Base-by-base conservation (phyloP, 2,888 invertebrate species). In the Dicranocentrus wangi region DNA sequence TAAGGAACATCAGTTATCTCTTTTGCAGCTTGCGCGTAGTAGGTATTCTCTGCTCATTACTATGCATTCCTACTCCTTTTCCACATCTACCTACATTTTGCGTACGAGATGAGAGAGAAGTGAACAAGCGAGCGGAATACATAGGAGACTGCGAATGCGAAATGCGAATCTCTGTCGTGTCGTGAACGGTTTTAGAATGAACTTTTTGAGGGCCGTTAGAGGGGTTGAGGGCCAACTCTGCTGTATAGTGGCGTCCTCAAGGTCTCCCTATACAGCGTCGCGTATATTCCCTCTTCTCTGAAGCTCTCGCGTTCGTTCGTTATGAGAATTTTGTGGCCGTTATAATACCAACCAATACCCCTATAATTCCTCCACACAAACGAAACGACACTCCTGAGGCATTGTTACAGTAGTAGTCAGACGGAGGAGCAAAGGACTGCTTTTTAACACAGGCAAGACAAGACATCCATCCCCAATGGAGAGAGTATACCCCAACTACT, bases 201-300 rank as follows among this genome's bases (percentile, higher is more conserved):
- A 81, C 81, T 76, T 42, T 70, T 60, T 76, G 76, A 81, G 70
- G 81, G 81, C 53, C 81, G 76, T 47, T 70, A 32, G 47, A 81
- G 66, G 71, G 76, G 81, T 81, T 81, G 81, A 81, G 75, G 81
- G 81, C 76, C 81, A 72, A 71, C 76, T 81, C 70, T 76, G 79
- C 68, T 68, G 71, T 75, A 76, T 25, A 66, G 75, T 81, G 76
- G 70, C 75, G 71, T 71, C 69, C 81, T 76, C 81, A 81, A 81
- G 81, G 81, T 71, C 76, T 68, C 66, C 53, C 65, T 60, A 66
- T 55, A 72, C 51, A 55, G 23, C 3, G 25, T 15, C 55, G 21
- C 21, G 1, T 19, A 2, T 21, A 55, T 55, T 15, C 19, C 2
- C 21, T 27, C 28, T 60, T 60, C 28, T 28, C 60, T n/a, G n/a